phyloP scores from a whole-genome alignment of 2,113 vertebrate species.

The Laticauda laticaudata region DNA sequence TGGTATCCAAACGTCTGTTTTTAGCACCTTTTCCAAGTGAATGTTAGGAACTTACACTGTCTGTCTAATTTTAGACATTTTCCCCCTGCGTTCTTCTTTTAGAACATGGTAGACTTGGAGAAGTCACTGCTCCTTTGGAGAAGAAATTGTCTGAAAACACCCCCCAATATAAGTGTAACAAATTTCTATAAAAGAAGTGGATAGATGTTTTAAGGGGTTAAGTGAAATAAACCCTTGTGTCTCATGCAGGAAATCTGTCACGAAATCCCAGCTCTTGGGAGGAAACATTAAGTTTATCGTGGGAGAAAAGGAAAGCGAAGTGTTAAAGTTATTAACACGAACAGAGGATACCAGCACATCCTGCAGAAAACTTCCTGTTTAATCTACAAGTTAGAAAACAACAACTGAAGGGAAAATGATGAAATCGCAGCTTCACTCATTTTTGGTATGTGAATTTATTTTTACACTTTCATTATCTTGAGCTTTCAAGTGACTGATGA shows the following conservation, averaged over 20 bases:
- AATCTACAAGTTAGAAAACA: conserved; percentile 71
- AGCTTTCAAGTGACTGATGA: conserved; percentile 36
- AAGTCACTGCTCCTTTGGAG: background rate
- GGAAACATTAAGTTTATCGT: conserved; percentile 63
- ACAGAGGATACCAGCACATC: conserved; percentile 72
- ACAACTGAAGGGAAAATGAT: conserved; percentile 54
- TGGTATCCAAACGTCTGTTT: background rate
- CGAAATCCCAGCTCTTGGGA: conserved; percentile 45
- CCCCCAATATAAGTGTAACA: background rate
- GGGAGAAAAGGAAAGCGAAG: conserved; percentile 73
- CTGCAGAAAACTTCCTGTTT: conserved; percentile 80
- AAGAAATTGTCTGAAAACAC: background rate
- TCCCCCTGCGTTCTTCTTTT: background rate
- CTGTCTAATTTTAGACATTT: background rate
- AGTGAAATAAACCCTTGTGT: conserved; percentile 26
- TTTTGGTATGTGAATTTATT: conserved; percentile 58
- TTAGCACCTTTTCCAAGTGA: background rate
- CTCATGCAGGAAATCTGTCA: conserved; percentile 69
- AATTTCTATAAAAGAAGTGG: fast-evolving
- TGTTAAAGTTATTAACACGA: conserved; percentile 57
- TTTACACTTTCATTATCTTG: conserved; percentile 62
- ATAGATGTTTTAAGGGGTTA: conserved; percentile 57
- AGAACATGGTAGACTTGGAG: background rate
- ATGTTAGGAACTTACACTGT: background rate
- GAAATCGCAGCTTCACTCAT: conserved; percentile 52